These are phyloP conservation scores for Propithecus perrieri DNA, from an alignment of 2,797 vertebrate genomes.

Conservation along the genomic window DNA sequence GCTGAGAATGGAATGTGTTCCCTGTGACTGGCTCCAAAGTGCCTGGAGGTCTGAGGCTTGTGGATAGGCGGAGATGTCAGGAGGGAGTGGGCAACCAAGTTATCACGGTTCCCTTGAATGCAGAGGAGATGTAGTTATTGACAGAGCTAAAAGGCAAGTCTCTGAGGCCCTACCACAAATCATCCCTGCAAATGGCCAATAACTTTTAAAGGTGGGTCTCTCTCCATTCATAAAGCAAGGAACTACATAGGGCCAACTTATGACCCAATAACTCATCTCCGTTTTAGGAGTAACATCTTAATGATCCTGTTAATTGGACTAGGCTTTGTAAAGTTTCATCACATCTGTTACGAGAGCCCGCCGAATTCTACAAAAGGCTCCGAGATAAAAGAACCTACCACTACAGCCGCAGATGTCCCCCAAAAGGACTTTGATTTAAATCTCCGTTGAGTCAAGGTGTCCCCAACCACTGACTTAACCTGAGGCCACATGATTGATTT, in stretches of 20 bases:
- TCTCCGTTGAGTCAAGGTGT: background rate
- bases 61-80: no score
- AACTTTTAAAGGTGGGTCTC: no score
- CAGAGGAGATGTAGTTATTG: background rate
- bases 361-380: background rate
- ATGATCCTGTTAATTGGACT: background rate
- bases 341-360: background rate
- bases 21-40: no score
- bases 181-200: no score
- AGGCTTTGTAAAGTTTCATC: background rate
- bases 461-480: background rate
- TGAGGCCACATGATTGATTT: background rate
- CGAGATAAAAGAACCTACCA: background rate
- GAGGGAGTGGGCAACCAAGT: no score
- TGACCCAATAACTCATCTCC: background rate
- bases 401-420: accelerated
- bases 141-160: background rate
- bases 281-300: background rate
- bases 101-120: accelerated
- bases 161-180: background rate
- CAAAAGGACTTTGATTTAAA: background rate
- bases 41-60: background rate
- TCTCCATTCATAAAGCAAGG: background rate
- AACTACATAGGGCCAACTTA: background rate
- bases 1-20: background rate